Evolutionary conservation across 2,888 invertebrate genomes (phyloP), one percentile per base, ranked within the genome.

Genomic region (Apocheima hispidaria): DNA sequence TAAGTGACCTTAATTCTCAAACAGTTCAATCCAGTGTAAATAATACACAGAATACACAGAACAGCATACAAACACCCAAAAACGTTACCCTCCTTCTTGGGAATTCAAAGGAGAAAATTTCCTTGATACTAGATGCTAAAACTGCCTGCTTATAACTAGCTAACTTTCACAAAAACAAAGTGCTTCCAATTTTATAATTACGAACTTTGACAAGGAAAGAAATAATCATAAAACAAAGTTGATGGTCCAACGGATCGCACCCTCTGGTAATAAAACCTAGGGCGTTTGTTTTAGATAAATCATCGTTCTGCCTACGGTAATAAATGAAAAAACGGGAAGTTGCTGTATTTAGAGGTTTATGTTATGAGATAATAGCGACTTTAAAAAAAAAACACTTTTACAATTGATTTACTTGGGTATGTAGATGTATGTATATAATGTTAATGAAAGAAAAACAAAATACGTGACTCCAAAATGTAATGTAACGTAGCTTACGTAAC

Each of bases 201-300:
- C 55, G 44, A 68, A 69, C 62, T 73, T 74, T 68, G 66, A 70
- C 68, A 69, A 60, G 59, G 72, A 70, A 72, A 70, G 70, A 77
- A 80, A 82, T 79, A 78, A 82, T 83, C 82, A 82, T 84, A 86
- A 83, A 85, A 81, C 73, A 74, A 79, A 82, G 66, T 80, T 84
- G 83, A 85, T 74, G 81, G 73, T 69, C 77, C 68, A 70, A 71
- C 79, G 74, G 69, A 78, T 78, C 80, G 73, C 69, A 73, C 74
- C 75, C 75, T 82, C 76, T 70, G 60, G 83, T 84, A 89, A 88
- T 90, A 90, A 88, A 88, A 88, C 75, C 84, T 84, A 80, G 82
- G 80, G 80, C 78, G 82, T 82, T 80, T 74, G 77, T 82, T 86
- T 87, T 87, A 84, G 86, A 88, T 90, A 89, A 90, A 90, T 89